Evolutionary conservation across 2,113 vertebrate genomes (phyloP), one percentile per base, ranked within the genome.

Genomic region (Aspiorhynchus laticeps): DNA sequence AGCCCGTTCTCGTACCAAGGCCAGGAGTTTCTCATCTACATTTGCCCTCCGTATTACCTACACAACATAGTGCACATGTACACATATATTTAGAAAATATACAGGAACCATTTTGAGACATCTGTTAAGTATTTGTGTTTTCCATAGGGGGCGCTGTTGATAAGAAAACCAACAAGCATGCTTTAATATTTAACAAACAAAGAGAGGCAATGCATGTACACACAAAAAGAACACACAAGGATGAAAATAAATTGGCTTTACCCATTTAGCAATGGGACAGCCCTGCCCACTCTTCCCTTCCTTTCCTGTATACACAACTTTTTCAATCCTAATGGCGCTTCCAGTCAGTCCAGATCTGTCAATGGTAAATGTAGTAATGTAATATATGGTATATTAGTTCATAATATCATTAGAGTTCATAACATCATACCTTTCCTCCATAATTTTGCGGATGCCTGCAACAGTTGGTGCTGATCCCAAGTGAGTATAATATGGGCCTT

Each of bases 231-330:
- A 26, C 19, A 77, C 24, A 53, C 0, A 38, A 38, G 8, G 31
- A 67, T 46, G 11, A 19, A 33, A 74, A 67, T 12, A 48, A 65
- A 46, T 81, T 8, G 81, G 28, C 76, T 96, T 95, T 96, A 99
- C 98, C 98, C 98, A 99, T 97, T 99, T 99, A 82, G 98, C 98
- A 93, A 99, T 98, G 81, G 98, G 98, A 88, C 98, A 99, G 87
- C 98, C 98, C 93, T 98, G 98, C 91, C 96, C 97, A 92, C 98
- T 99, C 92, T 98, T 99, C 86, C 98, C 98, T 94, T 99, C 98
- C 93, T 98, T 99, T 89, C 98, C 98, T 88, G 98, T 99, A 94
- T 98, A 99, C 91, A 98, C 82, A 87, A 98, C 96, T 94, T 95
- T 97, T 87, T 99, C 98, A 94, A 99, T 99, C 91, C 98, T 96